Evolutionary conservation across 2,888 invertebrate species (phyloP).

Genomic region (Andrena marginata): DNA sequence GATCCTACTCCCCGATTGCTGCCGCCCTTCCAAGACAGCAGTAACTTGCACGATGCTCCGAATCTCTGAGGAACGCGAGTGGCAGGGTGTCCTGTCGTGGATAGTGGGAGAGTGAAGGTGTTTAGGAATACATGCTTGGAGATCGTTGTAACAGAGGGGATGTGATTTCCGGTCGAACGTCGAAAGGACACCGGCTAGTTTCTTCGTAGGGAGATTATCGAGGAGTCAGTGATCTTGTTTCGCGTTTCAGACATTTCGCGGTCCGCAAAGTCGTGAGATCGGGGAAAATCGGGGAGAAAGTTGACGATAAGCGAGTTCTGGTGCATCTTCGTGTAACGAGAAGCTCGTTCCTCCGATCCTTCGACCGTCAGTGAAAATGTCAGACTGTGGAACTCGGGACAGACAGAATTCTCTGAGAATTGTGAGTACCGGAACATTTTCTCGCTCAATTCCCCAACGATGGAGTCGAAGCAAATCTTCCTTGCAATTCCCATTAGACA

Average conservation of each 20-base stretch:
- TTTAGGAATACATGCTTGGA: not conserved
- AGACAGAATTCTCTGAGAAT: not conserved
- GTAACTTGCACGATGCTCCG: not conserved
- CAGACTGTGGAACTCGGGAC: not conserved
- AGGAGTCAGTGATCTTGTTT: not conserved
- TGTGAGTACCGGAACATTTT: not conserved
- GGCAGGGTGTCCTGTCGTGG: not conserved
- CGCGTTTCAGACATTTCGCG: not conserved
- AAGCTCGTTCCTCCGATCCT: not conserved
- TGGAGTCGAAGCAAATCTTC: not conserved
- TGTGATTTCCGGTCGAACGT: not conserved
- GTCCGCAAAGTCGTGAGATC: not conserved
- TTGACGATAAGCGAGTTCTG: not conserved
- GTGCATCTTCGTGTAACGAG: not conserved
- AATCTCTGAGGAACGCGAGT: not conserved
- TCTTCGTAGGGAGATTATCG: not conserved
- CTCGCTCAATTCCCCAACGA: not conserved
- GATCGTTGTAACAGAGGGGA: not conserved
- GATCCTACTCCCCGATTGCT: not conserved
- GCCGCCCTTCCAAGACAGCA: not conserved
- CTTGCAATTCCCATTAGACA: not conserved
- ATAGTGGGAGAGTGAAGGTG: not conserved
- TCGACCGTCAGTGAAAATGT: not conserved
- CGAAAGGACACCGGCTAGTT: not conserved
- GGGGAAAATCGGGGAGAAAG: not conserved